Percentiles rank a stretch among this genome's conserved stretches.
Evolutionary conservation across 2,888 invertebrate genomes (phyloP).

Genomic region (Ellobium chinense): DNA sequence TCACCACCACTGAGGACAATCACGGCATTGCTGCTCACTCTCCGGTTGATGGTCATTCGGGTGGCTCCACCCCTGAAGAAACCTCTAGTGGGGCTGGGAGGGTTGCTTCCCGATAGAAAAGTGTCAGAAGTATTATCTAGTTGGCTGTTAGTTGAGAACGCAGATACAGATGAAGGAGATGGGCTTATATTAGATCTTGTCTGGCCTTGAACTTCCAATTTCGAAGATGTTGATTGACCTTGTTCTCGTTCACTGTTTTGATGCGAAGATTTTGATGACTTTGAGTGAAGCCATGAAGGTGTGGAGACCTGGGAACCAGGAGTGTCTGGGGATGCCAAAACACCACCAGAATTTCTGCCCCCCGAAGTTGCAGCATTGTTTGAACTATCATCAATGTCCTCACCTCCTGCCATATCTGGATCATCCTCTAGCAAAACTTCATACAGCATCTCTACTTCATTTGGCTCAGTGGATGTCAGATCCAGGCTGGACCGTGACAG

Average conservation of each 20-base stretch:
- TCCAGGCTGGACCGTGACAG: constrained; percentile 36
- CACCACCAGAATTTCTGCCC: neutral
- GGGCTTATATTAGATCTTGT: neutral
- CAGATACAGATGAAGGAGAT: neutral
- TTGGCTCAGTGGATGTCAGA: constrained; percentile 19
- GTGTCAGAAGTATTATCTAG: neutral
- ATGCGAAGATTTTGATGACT: neutral
- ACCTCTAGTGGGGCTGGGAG: neutral
- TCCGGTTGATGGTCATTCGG: neutral
- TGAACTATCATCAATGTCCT: neutral
- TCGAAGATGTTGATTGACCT: neutral
- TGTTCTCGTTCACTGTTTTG: neutral
- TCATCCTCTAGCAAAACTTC: constrained; percentile 50
- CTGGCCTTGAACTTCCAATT: neutral
- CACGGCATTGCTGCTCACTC: constrained; percentile 62
- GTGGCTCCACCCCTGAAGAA: neutral
- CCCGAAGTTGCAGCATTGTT: neutral
- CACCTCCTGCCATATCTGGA: constrained; percentile 9
- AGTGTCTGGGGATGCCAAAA: neutral
- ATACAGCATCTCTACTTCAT: constrained; percentile 52
- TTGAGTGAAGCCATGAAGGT: neutral
- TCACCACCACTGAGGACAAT: constrained; percentile 75
- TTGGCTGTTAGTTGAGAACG: neutral
- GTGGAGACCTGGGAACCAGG: neutral
- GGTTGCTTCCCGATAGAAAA: too few relatives aligned